These are phyloP conservation scores for Drosophila kohkoa DNA, from an alignment of 1,140 invertebrate genomes.

Conservation along the genomic window DNA sequence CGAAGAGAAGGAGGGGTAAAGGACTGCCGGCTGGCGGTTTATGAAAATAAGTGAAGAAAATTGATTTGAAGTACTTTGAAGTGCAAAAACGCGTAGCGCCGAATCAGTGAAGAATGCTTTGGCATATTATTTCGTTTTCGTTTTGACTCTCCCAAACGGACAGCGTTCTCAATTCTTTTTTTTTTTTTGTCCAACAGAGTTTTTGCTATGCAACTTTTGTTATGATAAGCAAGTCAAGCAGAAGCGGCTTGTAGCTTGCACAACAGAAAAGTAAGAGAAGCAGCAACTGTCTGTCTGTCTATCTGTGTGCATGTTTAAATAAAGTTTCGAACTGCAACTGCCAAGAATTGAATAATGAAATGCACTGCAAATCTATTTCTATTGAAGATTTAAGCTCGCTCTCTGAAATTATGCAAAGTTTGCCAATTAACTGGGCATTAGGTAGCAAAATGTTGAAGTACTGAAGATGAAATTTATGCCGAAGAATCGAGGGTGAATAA, in stretches of 20 bases:
- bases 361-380: conserved; percentile 13
- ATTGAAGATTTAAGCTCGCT: neutral
- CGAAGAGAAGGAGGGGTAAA: neutral
- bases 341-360: conserved; percentile 22
- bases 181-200: conserved; percentile 15
- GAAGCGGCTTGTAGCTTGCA: conserved; percentile 54
- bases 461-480: too few species aligned
- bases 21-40: conserved; percentile 63
- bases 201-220: conserved; percentile 65
- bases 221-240: conserved; percentile 77
- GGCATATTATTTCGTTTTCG: conserved; percentile 77
- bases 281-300: neutral
- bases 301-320: conserved; percentile 56
- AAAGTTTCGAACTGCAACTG: conserved; percentile 57
- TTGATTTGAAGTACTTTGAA: conserved; percentile 83
- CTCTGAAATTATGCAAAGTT: neutral
- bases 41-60: conserved; percentile 83
- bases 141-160: conserved; percentile 42
- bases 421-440: conserved; percentile 8
- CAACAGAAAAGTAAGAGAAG: neutral
- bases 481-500: too few species aligned
- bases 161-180: conserved; percentile 36
- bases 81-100: conserved; percentile 79
- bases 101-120: conserved; percentile 82
- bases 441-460: neutral